These are phyloP conservation scores for Apamea anceps DNA, from an alignment of 2,888 invertebrate genomes.

Conservation along the genomic window DNA sequence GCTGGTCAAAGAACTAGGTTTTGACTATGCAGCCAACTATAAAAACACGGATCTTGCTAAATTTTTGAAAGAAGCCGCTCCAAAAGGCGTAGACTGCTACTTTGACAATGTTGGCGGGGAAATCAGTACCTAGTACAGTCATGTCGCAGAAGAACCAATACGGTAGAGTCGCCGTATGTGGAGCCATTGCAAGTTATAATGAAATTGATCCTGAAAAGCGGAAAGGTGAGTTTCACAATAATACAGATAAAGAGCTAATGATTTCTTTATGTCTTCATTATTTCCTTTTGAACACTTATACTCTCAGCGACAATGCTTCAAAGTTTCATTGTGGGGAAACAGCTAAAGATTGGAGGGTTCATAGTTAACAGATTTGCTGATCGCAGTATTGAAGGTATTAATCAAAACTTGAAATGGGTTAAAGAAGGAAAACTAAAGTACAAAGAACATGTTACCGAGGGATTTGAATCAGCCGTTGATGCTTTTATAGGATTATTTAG, in stretches of 20 bases:
- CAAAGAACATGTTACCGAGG: conserved; percentile 91
- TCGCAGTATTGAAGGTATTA: conserved; percentile 90
- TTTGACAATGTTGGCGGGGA: conserved; percentile 95
- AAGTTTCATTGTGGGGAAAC: conserved; percentile 88
- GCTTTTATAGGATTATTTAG: conserved; percentile 91
- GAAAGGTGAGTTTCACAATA: conserved; percentile 76
- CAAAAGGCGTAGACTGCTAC: conserved; percentile 93
- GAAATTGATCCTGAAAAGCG: conserved; percentile 84
- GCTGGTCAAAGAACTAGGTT: conserved; percentile 91
- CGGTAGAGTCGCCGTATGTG: conserved; percentile 92
- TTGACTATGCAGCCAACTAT: conserved; percentile 93
- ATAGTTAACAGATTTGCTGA: conserved; percentile 86
- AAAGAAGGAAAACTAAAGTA: conserved; percentile 92
- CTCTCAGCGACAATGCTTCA: conserved; percentile 86
- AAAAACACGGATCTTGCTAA: conserved; percentile 90
- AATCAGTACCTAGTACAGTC: conserved; percentile 90
- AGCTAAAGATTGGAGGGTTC: conserved; percentile 92
- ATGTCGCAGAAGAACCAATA: conserved; percentile 91
- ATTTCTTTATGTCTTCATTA: background rate
- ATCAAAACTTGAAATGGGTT: conserved; percentile 91
- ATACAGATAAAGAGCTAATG: background rate
- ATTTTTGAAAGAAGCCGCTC: conserved; percentile 91
- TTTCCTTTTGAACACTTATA: conserved; percentile 1
- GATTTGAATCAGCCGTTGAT: conserved; percentile 92
- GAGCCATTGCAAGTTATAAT: conserved; percentile 92